Conservation (phyloP, 2,888 invertebrate species). For the Phengaris alcon region DNA sequence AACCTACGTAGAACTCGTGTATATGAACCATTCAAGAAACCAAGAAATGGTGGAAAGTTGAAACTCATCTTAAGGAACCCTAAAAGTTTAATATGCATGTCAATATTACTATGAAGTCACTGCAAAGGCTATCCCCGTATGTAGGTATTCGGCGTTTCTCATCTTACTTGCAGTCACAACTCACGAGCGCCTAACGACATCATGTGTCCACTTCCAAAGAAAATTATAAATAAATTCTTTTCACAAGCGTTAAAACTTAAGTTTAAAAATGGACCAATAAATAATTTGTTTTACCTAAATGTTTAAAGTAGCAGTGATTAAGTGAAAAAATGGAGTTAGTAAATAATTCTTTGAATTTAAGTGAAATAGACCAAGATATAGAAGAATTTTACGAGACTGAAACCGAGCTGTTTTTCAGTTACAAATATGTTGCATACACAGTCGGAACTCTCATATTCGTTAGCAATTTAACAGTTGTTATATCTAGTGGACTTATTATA, state of each 20-base stretch:
- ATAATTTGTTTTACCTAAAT: no score
- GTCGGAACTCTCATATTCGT: slow-evolving; percentile 78
- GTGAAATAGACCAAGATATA: slow-evolving; percentile 31
- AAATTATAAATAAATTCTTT: background rate
- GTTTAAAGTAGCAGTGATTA: background rate
- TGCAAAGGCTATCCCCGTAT: background rate
- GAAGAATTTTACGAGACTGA: slow-evolving; percentile 59
- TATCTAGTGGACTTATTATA: slow-evolving; percentile 82
- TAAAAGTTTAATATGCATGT: background rate
- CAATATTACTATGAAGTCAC: background rate
- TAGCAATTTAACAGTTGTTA: slow-evolving; percentile 80
- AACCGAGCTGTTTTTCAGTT: slow-evolving; percentile 66
- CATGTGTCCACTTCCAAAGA: background rate
- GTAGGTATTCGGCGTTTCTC: background rate
- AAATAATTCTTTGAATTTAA: background rate
- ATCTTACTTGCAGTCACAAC: background rate
- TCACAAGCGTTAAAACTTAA: background rate
- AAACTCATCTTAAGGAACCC: background rate
- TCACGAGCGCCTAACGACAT: background rate
- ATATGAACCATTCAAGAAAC: background rate
- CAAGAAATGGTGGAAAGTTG: background rate
- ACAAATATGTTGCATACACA: slow-evolving; percentile 76
- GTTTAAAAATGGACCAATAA: no score
- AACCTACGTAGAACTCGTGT: background rate
- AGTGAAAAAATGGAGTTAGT: background rate